Conservation (phyloP, 2,113 vertebrate species). For the Nesogale talazaci region DNA sequence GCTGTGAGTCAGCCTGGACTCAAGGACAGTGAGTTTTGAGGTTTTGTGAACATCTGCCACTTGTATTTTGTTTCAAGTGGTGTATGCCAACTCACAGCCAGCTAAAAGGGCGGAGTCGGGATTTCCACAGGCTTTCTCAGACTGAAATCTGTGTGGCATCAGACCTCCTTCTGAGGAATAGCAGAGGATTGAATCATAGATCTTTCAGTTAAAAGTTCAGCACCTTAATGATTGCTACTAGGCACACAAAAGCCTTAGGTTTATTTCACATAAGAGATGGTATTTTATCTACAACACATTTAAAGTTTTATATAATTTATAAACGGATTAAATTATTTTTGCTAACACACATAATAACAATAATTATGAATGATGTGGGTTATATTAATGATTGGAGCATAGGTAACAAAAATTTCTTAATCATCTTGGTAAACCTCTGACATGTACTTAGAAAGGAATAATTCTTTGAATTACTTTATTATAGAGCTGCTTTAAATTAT, state of each 20-base stretch:
- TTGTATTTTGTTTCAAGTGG: no score
- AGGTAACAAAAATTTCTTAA: conserved; percentile 35
- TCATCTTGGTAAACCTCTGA: conserved; percentile 52
- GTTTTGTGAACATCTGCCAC: no score
- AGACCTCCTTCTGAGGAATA: not conserved
- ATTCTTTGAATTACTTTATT: conserved; percentile 67
- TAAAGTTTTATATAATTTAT: conserved; percentile 58
- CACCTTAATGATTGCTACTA: not conserved
- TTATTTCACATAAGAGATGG: conserved; percentile 60
- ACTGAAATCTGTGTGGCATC: not conserved
- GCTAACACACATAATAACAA: conserved; percentile 51
- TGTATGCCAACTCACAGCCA: not conserved
- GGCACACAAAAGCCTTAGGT: conserved; percentile 63
- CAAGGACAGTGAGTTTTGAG: not conserved
- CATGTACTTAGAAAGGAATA: conserved; percentile 53
- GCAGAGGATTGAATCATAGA: not conserved
- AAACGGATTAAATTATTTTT: conserved; percentile 57
- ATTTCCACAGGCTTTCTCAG: not conserved
- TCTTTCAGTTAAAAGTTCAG: not conserved
- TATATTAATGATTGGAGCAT: conserved; percentile 20
- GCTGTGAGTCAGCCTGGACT: conserved; percentile 49
- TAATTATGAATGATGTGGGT: conserved; percentile 62
- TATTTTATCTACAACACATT: conserved; percentile 59
- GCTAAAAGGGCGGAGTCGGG: not conserved
- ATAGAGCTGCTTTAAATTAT: conserved; percentile 33